Evolutionary conservation across 2,797 vertebrate species (phyloP), one percentile per base, ranked within the genome.

Genomic region (Pygocentrus nattereri): DNA sequence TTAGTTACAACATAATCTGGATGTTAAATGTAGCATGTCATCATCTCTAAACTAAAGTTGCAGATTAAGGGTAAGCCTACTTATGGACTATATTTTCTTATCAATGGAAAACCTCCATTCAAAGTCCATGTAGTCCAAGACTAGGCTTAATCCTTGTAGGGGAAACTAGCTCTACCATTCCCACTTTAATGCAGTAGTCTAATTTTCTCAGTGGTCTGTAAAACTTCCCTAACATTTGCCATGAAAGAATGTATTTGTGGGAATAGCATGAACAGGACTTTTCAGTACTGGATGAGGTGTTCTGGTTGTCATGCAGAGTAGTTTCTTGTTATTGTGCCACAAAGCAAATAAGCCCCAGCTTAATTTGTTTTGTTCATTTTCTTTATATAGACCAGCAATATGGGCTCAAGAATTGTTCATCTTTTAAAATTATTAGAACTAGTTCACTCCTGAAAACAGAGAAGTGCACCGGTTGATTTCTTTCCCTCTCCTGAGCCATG

Each of bases 401-500:
- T 2, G 3, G 61, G 31, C 25, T 30, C 56, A 56, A 56, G 54
- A n/a, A 10, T 25, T 18, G 62, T 31, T 27, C 27, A n/a, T 30
- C 59, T 62, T 62, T 34, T 34, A 34, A 34, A 34, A 34, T 34
- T 6, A 34, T 34, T 6, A 34, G 34, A 34, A 34, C 34, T 1
- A 34, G 54, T 18, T 1, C 25, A 54, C 21, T 41, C n/a, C 27
- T 27, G 21, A 58, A 25, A 54, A 58, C 38, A 27, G n/a, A 21
- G 25, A 74, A 83, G 19, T 11, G 41, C 19, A 21, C 16, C 23
- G 18, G 18, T 31, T 30, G 25, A 41, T 38, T 8, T 27, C 25
- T 69, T 62, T 62, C 16, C 31, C 64, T n/a, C 23, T 58, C 16
- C 7, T 79, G 72, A 84, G 23, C 74, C 56, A 30, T 10, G 38